These are phyloP conservation scores for Drosophila birchii DNA, from an alignment of 2,888 invertebrate species.

Conservation along the genomic window DNA sequence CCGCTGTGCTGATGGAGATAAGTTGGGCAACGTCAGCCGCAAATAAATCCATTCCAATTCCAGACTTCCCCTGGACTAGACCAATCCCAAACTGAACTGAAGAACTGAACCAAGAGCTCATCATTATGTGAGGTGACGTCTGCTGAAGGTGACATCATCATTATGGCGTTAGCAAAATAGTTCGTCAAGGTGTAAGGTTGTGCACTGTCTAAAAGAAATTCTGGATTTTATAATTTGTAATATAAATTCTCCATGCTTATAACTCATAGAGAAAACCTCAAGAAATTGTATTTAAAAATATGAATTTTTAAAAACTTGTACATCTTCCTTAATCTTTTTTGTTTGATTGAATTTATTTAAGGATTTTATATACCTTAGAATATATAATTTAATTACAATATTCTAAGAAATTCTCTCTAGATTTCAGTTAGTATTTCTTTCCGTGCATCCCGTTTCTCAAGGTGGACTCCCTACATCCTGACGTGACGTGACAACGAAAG, in stretches of 20 bases:
- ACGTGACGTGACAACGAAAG: constrained; percentile 56
- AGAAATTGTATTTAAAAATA: background rate
- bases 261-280: background rate
- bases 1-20: constrained; percentile 60
- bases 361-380: too few species aligned
- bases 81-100: constrained; percentile 20
- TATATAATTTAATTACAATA: background rate
- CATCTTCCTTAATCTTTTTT: too few species aligned
- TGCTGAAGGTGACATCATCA: constrained; percentile 74
- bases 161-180: constrained; percentile 60
- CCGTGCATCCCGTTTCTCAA: constrained; percentile 46
- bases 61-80: constrained; percentile 11
- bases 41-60: constrained; percentile 66
- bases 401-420: background rate
- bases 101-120: constrained; percentile 40
- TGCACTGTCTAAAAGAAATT: background rate
- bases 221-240: background rate
- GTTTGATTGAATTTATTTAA: too few species aligned
- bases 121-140: constrained; percentile 48
- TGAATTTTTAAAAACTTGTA: background rate
- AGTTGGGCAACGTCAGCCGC: constrained; percentile 48
- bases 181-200: constrained; percentile 33
- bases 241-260: background rate
- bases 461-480: constrained; percentile 39
- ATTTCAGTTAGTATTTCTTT: background rate